Evolutionary conservation across 1,140 invertebrate species (phyloP).

Genomic region (Zophobas atratus): DNA sequence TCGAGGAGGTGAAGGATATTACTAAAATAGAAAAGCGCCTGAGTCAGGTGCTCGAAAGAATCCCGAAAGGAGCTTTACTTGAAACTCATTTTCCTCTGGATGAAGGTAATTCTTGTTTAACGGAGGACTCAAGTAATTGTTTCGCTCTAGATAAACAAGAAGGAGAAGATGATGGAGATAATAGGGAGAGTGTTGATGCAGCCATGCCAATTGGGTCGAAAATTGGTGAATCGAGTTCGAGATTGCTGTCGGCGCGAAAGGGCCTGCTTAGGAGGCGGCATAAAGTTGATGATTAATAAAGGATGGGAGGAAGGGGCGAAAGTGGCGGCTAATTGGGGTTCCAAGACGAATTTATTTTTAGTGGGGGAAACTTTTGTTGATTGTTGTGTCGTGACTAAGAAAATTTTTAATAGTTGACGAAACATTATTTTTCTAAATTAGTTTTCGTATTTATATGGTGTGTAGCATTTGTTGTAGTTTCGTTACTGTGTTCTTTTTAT

Average conservation of each 20-base stretch:
- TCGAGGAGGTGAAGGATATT: constrained; percentile 71
- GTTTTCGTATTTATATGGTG: too few relatives aligned
- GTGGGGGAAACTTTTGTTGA: too few relatives aligned
- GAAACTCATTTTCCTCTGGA: constrained; percentile 32
- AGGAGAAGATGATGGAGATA: constrained; percentile 18
- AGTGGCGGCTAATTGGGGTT: too few relatives aligned
- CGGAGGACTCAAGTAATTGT: neutral
- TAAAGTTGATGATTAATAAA: constrained; percentile 48
- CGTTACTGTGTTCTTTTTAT: too few relatives aligned
- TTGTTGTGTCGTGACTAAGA: too few relatives aligned
- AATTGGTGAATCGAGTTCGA: constrained; percentile 61
- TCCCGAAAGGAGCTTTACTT: constrained; percentile 56
- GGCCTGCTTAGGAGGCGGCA: constrained; percentile 57
- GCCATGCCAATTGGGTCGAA: constrained; percentile 60
- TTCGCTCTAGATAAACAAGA: constrained; percentile 26
- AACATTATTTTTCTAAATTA: too few relatives aligned
- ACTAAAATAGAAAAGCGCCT: constrained; percentile 75
- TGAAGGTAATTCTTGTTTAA: constrained; percentile 36
- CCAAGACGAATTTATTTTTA: too few relatives aligned
- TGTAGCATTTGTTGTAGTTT: too few relatives aligned
- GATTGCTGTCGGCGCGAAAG: constrained; percentile 61
- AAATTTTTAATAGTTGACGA: too few relatives aligned
- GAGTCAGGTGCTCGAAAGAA: constrained; percentile 71
- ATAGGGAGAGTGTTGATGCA: constrained; percentile 43
- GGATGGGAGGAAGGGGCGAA: too few relatives aligned